These are phyloP conservation scores for Lasioglossum pauxillum DNA, from an alignment of 2,888 invertebrate species.

Conservation along the genomic window DNA sequence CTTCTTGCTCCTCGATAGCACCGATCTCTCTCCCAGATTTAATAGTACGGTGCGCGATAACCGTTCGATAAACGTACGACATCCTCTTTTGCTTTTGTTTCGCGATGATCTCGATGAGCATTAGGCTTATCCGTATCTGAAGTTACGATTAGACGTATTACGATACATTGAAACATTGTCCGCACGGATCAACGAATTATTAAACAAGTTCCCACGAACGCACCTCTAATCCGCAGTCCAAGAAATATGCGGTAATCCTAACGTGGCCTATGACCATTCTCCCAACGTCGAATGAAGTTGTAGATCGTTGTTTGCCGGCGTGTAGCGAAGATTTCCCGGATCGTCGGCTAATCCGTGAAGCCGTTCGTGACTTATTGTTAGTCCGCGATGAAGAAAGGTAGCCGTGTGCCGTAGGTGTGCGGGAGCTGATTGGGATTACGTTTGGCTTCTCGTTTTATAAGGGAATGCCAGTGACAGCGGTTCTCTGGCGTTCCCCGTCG, in stretches of 20 bases:
- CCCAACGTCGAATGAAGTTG: slow-evolving; percentile 27
- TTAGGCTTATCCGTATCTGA: neutral
- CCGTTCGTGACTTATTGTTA: slow-evolving; percentile 55
- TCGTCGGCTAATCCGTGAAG: slow-evolving; percentile 54
- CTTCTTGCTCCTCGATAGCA: neutral
- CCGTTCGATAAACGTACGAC: neutral
- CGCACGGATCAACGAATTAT: too few species aligned
- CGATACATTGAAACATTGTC: too few species aligned
- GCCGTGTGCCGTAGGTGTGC: slow-evolving; percentile 44
- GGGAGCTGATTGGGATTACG: slow-evolving; percentile 64
- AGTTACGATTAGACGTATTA: too few species aligned
- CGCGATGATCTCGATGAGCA: neutral
- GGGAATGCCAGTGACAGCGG: slow-evolving; percentile 40
- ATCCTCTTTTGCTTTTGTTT: neutral
- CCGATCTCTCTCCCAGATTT: neutral
- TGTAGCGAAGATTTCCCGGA: slow-evolving; percentile 39
- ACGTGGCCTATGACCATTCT: neutral
- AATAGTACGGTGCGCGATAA: neutral
- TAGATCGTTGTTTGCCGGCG: slow-evolving; percentile 30
- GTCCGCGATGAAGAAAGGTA: slow-evolving; percentile 51
- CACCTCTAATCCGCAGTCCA: too few species aligned
- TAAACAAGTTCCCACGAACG: too few species aligned
- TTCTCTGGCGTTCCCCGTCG: slow-evolving; percentile 42
- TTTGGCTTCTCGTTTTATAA: slow-evolving; percentile 65
- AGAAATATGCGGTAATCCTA: neutral